Evolutionary conservation across 2,888 invertebrate genomes (phyloP).

Genomic region (Unio pictorum): DNA sequence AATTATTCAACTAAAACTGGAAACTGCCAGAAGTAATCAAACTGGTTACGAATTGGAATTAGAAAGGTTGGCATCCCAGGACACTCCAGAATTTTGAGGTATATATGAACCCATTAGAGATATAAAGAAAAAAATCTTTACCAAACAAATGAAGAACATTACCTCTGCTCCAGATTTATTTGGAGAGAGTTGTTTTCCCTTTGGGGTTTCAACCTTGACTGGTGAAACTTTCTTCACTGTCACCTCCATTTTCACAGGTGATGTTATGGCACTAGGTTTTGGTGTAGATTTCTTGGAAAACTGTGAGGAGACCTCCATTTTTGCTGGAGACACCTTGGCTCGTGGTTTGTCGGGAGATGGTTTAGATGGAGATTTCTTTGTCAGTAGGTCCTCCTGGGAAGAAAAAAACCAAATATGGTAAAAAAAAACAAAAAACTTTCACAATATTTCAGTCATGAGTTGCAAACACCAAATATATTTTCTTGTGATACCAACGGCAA

Average conservation of each 20-base stretch:
- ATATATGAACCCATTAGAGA: not conserved
- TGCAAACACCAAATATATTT: too few relatives aligned
- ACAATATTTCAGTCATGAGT: too few relatives aligned
- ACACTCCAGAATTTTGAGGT: too few relatives aligned
- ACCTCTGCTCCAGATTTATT: slow-evolving; percentile 8
- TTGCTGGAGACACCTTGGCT: slow-evolving; percentile 25
- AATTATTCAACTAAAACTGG: not conserved
- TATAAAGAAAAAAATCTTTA: not conserved
- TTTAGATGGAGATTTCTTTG: slow-evolving; percentile 9
- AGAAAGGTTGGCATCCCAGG: too few relatives aligned
- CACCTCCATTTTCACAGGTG: slow-evolving; percentile 15
- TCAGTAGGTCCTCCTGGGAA: not conserved
- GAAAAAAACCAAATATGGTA: not conserved
- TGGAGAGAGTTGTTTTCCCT: slow-evolving; percentile 20
- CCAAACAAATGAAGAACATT: not conserved
- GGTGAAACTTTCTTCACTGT: slow-evolving; percentile 19
- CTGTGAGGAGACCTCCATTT: slow-evolving; percentile 12
- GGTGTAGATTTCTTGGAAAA: slow-evolving; percentile 12
- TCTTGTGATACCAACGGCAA: too few relatives aligned
- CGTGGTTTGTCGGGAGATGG: slow-evolving; percentile 16
- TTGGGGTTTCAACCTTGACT: slow-evolving; percentile 21
- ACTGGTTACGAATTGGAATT: not conserved
- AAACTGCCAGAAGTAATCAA: not conserved
- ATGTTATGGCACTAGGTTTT: slow-evolving; percentile 18
- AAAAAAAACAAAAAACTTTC: too few relatives aligned